Evolutionary conservation across 2,113 vertebrate species (phyloP), one percentile per base, ranked within the genome.

Genomic region (Prunella himalayana): DNA sequence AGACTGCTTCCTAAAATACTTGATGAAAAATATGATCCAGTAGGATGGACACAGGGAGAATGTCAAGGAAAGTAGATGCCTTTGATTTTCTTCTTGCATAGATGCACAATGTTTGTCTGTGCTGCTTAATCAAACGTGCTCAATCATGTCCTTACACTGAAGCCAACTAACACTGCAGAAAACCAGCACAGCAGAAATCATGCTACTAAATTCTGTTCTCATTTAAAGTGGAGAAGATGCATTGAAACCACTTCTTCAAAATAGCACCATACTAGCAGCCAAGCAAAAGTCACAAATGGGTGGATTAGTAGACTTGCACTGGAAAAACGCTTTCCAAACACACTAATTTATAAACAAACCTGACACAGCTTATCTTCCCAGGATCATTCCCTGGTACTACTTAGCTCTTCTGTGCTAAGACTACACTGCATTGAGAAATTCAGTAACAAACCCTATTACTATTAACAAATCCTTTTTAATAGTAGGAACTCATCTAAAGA

Each of bases 361-460:
- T 71, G 50, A 9, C 21, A 61, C 12, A 83, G 4, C 4, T 89
- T 23, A 25, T 3, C 37, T 94, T 49, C 10, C 30, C 44, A 66
- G n/a, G 37, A 66, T 79, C 1, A 2, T 51, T 63, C 16, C 5
- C 21, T 49, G 6, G 3, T 63, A 39, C 23, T 65, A 13, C 20
- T 61, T 70, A 30, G 11, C 13, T 54, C 47, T 80, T 44, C 15
- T 61, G 3, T 39, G 10, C n/a, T 41, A 57, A 82, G 28, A 41
- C 4, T 65, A 20, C 6, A 8, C 7, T 13, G 6, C 30, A 41
- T 4, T 69, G 35, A 87, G 37, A 75, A 77, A 73, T 47, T 47
- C 42, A 41, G 6, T 53, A 57, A 41, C 3, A 17, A 64, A 11
- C 9, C 1, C 0, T 63, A 27, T 37, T 41, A 57, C 14, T 41